Percentiles rank a stretch among this genome's conserved stretches.
Conservation (phyloP, 2,888 invertebrate species). For the Troglohyphantes excavatus region DNA sequence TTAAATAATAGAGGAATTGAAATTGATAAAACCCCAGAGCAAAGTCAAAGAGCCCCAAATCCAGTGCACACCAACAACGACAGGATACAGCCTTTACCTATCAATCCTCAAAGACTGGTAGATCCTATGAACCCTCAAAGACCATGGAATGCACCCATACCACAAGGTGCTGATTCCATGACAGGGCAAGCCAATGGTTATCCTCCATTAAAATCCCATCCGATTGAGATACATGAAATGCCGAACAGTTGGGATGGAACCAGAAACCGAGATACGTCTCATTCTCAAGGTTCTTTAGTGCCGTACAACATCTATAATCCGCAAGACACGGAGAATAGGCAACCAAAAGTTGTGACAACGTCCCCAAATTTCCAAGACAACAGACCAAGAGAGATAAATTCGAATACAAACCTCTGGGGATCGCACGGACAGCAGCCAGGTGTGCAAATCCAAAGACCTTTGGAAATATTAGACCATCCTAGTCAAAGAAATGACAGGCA, state of each 20-base stretch:
- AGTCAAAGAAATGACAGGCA: slow-evolving; percentile 44
- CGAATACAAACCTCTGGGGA: slow-evolving; percentile 39
- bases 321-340: slow-evolving; percentile 39
- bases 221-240: slow-evolving; percentile 68
- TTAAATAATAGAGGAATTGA: slow-evolving; percentile 4
- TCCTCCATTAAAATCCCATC: slow-evolving; percentile 59
- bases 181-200: slow-evolving; percentile 24
- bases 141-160: slow-evolving; percentile 42
- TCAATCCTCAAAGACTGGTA: slow-evolving; percentile 49
- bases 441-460: slow-evolving; percentile 72
- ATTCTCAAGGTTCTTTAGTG: neutral
- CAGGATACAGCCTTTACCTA: slow-evolving; percentile 25
- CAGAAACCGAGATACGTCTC: slow-evolving; percentile 17
- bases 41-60: neutral
- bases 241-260: slow-evolving; percentile 47
- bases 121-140: slow-evolving; percentile 30
- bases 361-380: slow-evolving; percentile 51
- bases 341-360: slow-evolving; percentile 52
- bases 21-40: slow-evolving; percentile 15
- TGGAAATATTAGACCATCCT: slow-evolving; percentile 70
- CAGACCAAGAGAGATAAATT: slow-evolving; percentile 54
- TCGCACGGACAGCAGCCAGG: slow-evolving; percentile 39
- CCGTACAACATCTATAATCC: slow-evolving; percentile 55
- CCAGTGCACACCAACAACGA: slow-evolving; percentile 6
- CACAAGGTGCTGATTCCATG: slow-evolving; percentile 11